Percentiles rank a stretch among this genome's conserved stretches.
phyloP scores from a whole-genome alignment of 2,797 vertebrate species.

The Danio jaintianensis region DNA sequence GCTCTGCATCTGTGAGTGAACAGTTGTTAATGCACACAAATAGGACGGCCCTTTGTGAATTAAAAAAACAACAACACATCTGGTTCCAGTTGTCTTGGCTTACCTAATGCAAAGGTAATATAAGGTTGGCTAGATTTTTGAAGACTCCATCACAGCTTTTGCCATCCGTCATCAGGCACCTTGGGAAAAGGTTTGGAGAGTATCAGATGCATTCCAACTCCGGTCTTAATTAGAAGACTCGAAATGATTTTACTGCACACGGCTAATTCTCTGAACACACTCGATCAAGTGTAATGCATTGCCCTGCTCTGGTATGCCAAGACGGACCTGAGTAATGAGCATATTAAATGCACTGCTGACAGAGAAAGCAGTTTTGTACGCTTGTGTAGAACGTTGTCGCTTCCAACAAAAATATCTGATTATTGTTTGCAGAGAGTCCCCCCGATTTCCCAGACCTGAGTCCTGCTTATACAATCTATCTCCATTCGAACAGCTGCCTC shows the following conservation, averaged over 20 bases:
- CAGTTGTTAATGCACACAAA: conserved; percentile 50
- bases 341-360: conserved; percentile 74
- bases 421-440: conserved; percentile 76
- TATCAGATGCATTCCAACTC: conserved; percentile 63
- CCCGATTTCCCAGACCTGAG: conserved; percentile 63
- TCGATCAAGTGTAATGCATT: conserved; percentile 64
- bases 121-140: conserved; percentile 51
- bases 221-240: conserved; percentile 72
- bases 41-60: conserved; percentile 48
- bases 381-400: conserved; percentile 62
- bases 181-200: conserved; percentile 50
- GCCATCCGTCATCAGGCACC: conserved; percentile 48
- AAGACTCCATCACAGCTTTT: conserved; percentile 56
- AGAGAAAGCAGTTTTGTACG: conserved; percentile 67
- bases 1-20: conserved; percentile 41
- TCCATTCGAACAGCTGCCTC: conserved; percentile 31
- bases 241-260: conserved; percentile 65
- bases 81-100: conserved; percentile 55
- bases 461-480: conserved; percentile 64
- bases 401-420: conserved; percentile 79
- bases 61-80: conserved; percentile 57
- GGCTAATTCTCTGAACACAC: conserved; percentile 59
- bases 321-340: conserved; percentile 73
- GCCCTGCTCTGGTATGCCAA: conserved; percentile 64
- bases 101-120: conserved; percentile 51